phyloP scores from a whole-genome alignment of 92 coral and sea anemone species.

The Pocillopora grandis region DNA sequence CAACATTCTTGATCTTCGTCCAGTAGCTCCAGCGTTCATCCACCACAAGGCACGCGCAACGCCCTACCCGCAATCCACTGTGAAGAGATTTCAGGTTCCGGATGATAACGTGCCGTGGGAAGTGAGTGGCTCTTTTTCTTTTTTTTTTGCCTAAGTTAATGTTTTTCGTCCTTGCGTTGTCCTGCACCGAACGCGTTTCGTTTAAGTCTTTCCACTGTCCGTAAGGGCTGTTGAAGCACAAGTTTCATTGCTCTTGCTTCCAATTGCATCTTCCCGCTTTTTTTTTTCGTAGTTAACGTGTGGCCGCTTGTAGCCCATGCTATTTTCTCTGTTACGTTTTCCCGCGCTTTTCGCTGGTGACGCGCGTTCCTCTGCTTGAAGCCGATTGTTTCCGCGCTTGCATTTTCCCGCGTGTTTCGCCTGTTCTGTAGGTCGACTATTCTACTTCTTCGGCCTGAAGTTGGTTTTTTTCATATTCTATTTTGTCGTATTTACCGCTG shows the following conservation, averaged over 20 bases:
- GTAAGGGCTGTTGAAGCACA: too few relatives aligned
- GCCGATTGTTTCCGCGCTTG: neutral
- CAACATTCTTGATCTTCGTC: conserved; percentile 43
- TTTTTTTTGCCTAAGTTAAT: too few relatives aligned
- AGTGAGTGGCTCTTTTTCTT: conserved; percentile 46
- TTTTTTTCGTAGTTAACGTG: too few relatives aligned
- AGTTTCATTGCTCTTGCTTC: too few relatives aligned
- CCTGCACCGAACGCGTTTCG: too few relatives aligned
- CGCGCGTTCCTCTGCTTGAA: neutral
- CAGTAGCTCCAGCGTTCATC: conserved; percentile 57
- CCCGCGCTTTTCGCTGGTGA: neutral
- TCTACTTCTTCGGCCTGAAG: neutral
- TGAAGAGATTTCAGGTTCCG: conserved; percentile 68
- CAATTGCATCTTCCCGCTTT: too few relatives aligned
- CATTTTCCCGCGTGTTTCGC: neutral
- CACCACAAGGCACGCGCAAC: conserved; percentile 97
- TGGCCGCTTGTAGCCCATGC: too few relatives aligned
- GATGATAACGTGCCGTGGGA: conserved; percentile 91
- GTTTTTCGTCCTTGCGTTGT: too few relatives aligned
- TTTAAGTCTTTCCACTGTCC: too few relatives aligned
- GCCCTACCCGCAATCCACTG: conserved; percentile 87
- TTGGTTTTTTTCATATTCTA: neutral
- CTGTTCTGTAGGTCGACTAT: neutral
- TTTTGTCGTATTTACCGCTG: neutral
- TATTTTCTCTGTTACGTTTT: neutral